A percentile compares a stretch with the other conserved stretches of the same genome.
These are phyloP conservation scores for Characodon lateralis DNA, from an alignment of 2,797 vertebrate species.

Conservation along the genomic window DNA sequence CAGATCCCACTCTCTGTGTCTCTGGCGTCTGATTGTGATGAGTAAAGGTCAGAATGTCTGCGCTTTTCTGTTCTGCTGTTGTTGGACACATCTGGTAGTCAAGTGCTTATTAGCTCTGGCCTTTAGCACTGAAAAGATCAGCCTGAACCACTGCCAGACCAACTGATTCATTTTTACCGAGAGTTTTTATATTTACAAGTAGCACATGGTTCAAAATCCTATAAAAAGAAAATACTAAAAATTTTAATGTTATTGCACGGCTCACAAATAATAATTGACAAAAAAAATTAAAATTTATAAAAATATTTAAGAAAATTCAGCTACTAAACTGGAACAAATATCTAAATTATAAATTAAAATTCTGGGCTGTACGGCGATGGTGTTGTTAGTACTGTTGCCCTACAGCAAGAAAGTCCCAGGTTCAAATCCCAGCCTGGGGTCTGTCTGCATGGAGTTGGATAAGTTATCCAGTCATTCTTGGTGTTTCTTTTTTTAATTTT, in stretches of 20 bases:
- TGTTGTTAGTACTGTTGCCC: background rate
- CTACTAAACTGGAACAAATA: background rate
- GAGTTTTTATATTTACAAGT: constrained; percentile 3
- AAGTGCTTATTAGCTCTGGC: constrained; percentile 52
- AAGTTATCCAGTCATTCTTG: no score
- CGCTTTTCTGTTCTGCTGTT: constrained; percentile 27
- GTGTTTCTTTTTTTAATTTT: no score
- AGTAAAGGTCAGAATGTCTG: constrained; percentile 52
- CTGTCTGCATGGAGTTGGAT: no score
- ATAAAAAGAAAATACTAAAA: background rate
- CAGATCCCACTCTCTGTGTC: constrained; percentile 20
- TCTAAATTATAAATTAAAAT: background rate
- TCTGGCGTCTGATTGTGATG: constrained; percentile 19
- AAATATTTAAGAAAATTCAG: background rate
- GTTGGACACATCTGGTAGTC: constrained; percentile 37
- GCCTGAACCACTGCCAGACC: background rate
- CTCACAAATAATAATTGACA: background rate
- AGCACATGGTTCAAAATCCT: background rate
- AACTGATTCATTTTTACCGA: constrained; percentile 1
- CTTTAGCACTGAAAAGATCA: constrained; percentile 50
- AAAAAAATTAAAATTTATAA: background rate
- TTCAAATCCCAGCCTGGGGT: no score
- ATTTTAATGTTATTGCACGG: background rate
- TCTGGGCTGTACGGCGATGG: no score
- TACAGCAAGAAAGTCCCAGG: background rate